Evolutionary conservation across 2,888 invertebrate species (phyloP), one percentile per base, ranked within the genome.

Genomic region (Tyria jacobaeae): DNA sequence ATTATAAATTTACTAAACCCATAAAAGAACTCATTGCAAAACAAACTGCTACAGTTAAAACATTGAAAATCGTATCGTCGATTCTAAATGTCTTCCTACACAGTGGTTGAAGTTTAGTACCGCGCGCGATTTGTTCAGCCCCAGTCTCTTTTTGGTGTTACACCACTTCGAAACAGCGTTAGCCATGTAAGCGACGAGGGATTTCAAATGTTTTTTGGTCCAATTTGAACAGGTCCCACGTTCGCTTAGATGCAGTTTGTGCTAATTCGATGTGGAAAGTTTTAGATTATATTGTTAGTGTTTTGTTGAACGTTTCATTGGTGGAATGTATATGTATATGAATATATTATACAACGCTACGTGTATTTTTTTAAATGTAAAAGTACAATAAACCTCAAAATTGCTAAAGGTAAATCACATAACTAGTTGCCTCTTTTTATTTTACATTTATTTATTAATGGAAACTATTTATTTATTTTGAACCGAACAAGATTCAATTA

Each of bases 61-160:
- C 9, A 35, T 25, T 25, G n/a, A 25, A n/a, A 25, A 3, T 56
- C 52, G 48, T 57, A 44, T 61, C n/a, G n/a, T n/a, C n/a, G n/a
- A n/a, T n/a, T 39, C 39, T 62, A 58, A 62, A 58, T n/a, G 15
- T 17, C 17, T 17, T 62, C 0, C n/a, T n/a, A n/a, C n/a, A n/a
- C 39, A 41, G 53, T 49, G 27, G 50, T 7, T 14, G 35, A 56
- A 71, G 66, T 73, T 71, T 24, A 25, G 17, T 39, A 64, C 66
- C 70, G 60, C 72, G 52, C 37, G 55, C n/a, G n/a, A 71, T 75
- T 75, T 71, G 67, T 70, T 67, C 62, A 60, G 51, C 61, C 61
- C 54, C 64, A 44, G 61, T 62, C 64, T 60, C 53, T 51, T 54
- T 61, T 63, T 57, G 64, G 64, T 54, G 52, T 64, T 57, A 41